Evolutionary conservation across 2,797 vertebrate species (phyloP), one percentile per base, ranked within the genome.

Genomic region (Vespertilio murinus): DNA sequence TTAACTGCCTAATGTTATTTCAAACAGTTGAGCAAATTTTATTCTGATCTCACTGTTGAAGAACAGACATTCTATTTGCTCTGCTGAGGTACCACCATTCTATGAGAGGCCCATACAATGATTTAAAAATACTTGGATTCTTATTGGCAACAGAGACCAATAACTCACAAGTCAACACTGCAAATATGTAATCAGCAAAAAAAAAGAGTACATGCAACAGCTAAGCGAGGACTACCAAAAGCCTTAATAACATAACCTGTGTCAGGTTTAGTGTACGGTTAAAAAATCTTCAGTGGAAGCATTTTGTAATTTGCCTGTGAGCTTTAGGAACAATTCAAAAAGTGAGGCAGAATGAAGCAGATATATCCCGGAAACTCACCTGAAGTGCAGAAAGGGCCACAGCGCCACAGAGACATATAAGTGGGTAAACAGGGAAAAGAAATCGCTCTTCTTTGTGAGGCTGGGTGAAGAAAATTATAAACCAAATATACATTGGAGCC

Each of bases 401-500:
- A 16, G 99, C 99, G 3, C 98, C 98, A 0, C 98, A 99, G 88
- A 99, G 99, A 77, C 99, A 99, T 97, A 99, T 99, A 82, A 99
- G 99, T 33, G 99, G 99, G 81, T 99, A 99, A 80, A 99, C 98
- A 69, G 99, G 99, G 96, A 99, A 99, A 54, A 99, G 98, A 96
- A 99, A 99, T 11, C 99, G 98, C 85, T 99, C 99, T 74, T 99
- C 99, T 97, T 99, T 99, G 97, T 99, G 99, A 90, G 99, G 98
- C 96, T 99, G 98, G 91, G 98, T 99, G 98, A 99, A 99, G 99
- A 99, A 99, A 97, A 99, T 98, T 97, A 99, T 94, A 98, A 99
- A 99, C 99, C 99, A 99, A 97, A 99, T 97, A 98, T 99, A 99
- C 99, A 99, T 99, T 91, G 99, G 99, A 94, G 99, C 99, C 90